Conservation (phyloP, 2,888 invertebrate genomes). For the Empis stercorea region DNA sequence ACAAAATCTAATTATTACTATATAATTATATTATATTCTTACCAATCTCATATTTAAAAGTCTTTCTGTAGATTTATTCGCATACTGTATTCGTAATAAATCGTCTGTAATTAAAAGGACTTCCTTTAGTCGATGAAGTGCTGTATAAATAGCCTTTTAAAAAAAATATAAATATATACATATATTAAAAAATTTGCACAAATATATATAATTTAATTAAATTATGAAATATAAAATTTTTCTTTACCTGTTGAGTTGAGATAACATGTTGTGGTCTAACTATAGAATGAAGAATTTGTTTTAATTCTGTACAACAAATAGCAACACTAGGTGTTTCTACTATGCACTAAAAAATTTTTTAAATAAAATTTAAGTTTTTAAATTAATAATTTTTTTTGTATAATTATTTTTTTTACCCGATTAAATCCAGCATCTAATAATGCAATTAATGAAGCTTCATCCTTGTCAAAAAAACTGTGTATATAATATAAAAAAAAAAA, state of each 20-base stretch:
- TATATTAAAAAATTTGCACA: too few relatives aligned
- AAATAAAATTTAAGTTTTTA: constrained; percentile 5
- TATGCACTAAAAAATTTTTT: constrained; percentile 44
- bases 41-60: constrained; percentile 56
- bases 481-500: too few relatives aligned
- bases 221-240: too few relatives aligned
- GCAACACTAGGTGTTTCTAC: constrained; percentile 50
- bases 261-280: constrained; percentile 63
- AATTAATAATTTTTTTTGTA: neutral
- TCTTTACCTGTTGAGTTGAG: constrained; percentile 47
- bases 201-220: neutral
- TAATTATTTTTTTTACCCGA: constrained; percentile 48
- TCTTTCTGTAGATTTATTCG: constrained; percentile 76
- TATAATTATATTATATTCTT: constrained; percentile 40
- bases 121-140: constrained; percentile 76
- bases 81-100: constrained; percentile 72
- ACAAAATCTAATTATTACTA: too few relatives aligned
- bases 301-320: constrained; percentile 52
- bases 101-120: constrained; percentile 80
- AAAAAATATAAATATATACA: neutral
- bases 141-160: constrained; percentile 59
- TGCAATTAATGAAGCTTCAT: constrained; percentile 63
- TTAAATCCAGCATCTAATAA: constrained; percentile 76
- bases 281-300: constrained; percentile 67
- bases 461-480: constrained; percentile 70